Percentiles rank a stretch among this genome's conserved stretches.
phyloP scores from a whole-genome alignment of 2,797 vertebrate genomes.

The Eurystomus glaucurus region DNA sequence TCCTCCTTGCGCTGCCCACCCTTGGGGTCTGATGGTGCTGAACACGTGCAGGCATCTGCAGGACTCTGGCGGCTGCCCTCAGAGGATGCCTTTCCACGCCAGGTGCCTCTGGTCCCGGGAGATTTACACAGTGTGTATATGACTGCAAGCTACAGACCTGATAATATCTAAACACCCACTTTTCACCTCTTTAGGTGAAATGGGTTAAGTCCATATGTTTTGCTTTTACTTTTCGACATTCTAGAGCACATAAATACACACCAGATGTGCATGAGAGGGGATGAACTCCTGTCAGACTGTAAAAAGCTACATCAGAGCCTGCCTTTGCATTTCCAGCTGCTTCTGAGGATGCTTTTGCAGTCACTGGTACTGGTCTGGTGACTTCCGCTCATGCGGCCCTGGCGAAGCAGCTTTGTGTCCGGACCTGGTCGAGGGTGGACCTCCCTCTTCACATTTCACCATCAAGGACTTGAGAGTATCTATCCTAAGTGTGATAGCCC shows the following conservation, averaged over 20 bases:
- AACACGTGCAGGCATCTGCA: fast-evolving
- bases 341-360: neutral
- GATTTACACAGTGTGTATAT: neutral
- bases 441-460: neutral
- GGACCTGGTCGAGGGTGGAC: fast-evolving
- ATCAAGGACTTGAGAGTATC: neutral
- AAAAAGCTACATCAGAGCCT: neutral
- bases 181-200: constrained; percentile 64
- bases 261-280: neutral
- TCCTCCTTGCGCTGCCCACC: fast-evolving
- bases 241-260: neutral
- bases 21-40: fast-evolving
- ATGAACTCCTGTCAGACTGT: neutral
- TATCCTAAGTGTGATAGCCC: neutral
- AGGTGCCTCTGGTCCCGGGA: neutral
- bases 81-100: neutral
- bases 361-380: fast-evolving
- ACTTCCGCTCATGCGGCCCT: fast-evolving
- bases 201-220: neutral
- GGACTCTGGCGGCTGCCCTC: neutral
- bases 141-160: constrained; percentile 28
- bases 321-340: neutral
- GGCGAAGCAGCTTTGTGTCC: neutral
- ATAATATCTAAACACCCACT: constrained; percentile 60
- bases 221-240: constrained; percentile 19